Evolutionary conservation across 2,888 invertebrate species (phyloP), one percentile per base, ranked within the genome.

Genomic region (Drosophila stalkeri): DNA sequence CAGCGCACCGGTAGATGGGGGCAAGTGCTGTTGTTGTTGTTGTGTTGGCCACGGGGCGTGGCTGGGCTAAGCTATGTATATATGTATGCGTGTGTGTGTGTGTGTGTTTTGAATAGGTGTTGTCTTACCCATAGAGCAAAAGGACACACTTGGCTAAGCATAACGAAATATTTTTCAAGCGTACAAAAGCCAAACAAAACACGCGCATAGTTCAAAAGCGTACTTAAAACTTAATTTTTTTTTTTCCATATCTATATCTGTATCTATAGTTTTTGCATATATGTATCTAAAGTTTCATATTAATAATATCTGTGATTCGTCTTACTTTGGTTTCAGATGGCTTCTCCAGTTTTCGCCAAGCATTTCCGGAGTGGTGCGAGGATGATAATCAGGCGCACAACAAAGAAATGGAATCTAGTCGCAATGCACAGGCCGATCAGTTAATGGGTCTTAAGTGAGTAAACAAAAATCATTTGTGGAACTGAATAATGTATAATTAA

Each of bases 321-420:
- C 3, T 37, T 2, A 20, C 23, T 75, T 75, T 88, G 18, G 2
- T 94, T 94, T 4, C 95, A 98, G 98, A 97, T 93, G 98, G 98
- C 77, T 98, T 97, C 92, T 94, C 94, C 76, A 95, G 96, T 92
- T 98, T 98, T 94, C 96, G 96, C 83, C 95, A 96, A 86, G 94
- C 96, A 75, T 98, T 96, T 93, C 98, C 98, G 43, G 98, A 98
- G 93, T 98, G 97, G 97, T 98, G 98, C 93, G 95, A 94, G 92
- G 97, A 97, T 92, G 96, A 96, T 60, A 96, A 95, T 80, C 85
- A 85, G 55, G 95, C 95, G 79, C 95, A 95, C 74, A 96, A 95
- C 92, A 95, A 94, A 94, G 93, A 95, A 94, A 86, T 94, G 94
- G 87, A 95, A 91, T 92, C 92, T 91, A 92, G 92, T 93, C 92